Conservation (phyloP, 2,797 vertebrate genomes). For the Urosaurus nigricauda region DNA sequence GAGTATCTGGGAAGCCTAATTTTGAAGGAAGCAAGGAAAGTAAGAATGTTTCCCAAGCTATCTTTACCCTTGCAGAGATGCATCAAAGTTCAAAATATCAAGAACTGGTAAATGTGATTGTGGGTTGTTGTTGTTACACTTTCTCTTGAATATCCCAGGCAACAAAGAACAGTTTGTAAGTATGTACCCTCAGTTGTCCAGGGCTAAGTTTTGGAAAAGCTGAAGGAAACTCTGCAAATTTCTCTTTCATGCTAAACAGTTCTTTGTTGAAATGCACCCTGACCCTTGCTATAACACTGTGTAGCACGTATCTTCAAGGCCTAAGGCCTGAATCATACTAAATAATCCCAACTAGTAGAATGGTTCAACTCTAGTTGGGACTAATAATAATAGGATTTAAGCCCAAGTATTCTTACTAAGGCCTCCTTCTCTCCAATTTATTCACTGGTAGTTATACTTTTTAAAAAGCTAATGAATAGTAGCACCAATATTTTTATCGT, state of each 20-base stretch:
- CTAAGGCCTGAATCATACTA: background rate
- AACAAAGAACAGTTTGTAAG: background rate
- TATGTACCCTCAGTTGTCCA: background rate
- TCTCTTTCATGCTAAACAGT: background rate
- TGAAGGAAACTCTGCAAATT: background rate
- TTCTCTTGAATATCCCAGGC: background rate
- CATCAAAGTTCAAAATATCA: background rate
- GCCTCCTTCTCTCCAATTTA: no score
- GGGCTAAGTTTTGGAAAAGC: background rate
- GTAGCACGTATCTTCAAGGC: no score
- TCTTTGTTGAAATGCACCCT: no score
- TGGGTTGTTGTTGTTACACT: background rate
- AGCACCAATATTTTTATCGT: background rate
- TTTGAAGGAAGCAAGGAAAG: background rate
- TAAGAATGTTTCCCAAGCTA: background rate
- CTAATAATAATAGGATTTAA: no score
- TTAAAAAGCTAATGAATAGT: background rate
- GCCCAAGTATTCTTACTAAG: background rate
- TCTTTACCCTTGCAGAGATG: background rate
- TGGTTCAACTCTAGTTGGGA: no score
- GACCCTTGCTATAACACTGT: background rate
- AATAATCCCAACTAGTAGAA: background rate
- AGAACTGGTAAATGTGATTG: background rate
- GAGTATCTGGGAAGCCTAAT: background rate
- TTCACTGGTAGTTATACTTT: background rate